Evolutionary conservation across 2,888 invertebrate species (phyloP).

Genomic region (Romanomermis culicivorax): DNA sequence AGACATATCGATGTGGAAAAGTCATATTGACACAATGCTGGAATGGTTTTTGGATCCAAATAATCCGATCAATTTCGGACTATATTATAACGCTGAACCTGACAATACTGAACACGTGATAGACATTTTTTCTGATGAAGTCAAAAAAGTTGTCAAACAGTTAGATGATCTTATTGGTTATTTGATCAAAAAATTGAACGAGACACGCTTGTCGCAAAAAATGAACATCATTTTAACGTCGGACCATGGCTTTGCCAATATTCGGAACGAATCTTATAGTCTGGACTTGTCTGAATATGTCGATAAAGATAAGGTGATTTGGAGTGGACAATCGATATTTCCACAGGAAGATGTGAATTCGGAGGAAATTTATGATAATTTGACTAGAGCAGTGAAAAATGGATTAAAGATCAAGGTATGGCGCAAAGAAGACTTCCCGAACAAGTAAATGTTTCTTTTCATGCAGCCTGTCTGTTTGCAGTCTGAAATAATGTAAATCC

Average conservation of each 20-base stretch:
- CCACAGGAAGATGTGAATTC: not conserved
- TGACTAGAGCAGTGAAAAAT: not conserved
- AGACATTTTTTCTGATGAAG: slow-evolving; percentile 27
- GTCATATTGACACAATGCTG: slow-evolving; percentile 23
- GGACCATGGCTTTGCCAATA: slow-evolving; percentile 31
- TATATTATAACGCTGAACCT: slow-evolving; percentile 31
- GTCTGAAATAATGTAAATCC: too few relatives aligned
- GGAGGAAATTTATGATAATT: not conserved
- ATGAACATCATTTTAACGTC: slow-evolving; percentile 32
- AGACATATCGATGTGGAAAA: slow-evolving; percentile 18
- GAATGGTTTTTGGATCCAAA: slow-evolving; percentile 14
- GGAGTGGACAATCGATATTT: not conserved
- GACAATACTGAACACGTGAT: slow-evolving; percentile 28
- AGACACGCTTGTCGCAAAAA: slow-evolving; percentile 19
- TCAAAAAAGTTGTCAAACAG: slow-evolving; percentile 19
- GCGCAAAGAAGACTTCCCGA: not conserved
- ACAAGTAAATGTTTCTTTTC: not conserved
- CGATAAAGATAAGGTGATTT: not conserved
- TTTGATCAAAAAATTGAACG: slow-evolving; percentile 23
- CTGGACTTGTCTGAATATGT: not conserved
- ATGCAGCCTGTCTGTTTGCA: too few relatives aligned
- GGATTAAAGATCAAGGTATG: not conserved
- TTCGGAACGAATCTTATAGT: not conserved
- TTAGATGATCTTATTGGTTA: slow-evolving; percentile 29
- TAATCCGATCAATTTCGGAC: slow-evolving; percentile 29